Evolutionary conservation across 2,888 invertebrate species (phyloP).

Genomic region (Chouioia cunea): DNA sequence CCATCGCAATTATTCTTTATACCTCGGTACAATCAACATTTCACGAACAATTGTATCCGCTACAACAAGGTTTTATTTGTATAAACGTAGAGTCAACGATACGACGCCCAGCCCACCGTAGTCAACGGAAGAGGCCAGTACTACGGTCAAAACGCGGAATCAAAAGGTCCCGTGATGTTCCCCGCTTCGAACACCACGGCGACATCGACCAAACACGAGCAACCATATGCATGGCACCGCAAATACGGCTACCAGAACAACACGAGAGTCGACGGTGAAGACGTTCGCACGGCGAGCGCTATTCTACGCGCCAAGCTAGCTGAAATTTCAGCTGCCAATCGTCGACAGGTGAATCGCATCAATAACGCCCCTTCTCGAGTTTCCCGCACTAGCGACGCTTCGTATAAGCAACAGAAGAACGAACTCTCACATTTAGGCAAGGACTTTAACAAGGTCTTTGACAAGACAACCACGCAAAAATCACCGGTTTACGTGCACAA

Average conservation of each 20-base stretch:
- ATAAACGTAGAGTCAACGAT: too few relatives aligned
- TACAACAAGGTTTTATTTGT: too few relatives aligned
- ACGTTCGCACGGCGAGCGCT: neutral
- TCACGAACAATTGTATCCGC: too few relatives aligned
- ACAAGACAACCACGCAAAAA: neutral
- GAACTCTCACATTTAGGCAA: neutral
- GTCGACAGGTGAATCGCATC: conserved; percentile 22
- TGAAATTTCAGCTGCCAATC: conserved; percentile 21
- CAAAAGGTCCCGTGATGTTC: conserved; percentile 2
- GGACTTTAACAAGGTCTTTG: neutral
- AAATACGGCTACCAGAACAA: neutral
- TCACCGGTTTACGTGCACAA: neutral
- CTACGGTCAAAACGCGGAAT: conserved; percentile 1
- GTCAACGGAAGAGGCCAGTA: neutral
- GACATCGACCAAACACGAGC: neutral
- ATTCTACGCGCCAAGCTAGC: neutral
- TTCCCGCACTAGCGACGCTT: neutral
- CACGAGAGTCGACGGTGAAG: neutral
- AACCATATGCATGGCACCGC: neutral
- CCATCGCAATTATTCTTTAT: too few relatives aligned
- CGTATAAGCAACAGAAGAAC: neutral
- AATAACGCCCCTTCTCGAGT: conserved; percentile 1
- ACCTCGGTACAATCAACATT: too few relatives aligned
- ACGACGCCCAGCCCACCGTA: too few relatives aligned
- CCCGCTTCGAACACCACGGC: conserved; percentile 9